A percentile compares a stretch with the other conserved stretches of the same genome.
These are phyloP conservation scores for Myopa tessellatipennis DNA, from an alignment of 2,888 invertebrate genomes.

Conservation along the genomic window DNA sequence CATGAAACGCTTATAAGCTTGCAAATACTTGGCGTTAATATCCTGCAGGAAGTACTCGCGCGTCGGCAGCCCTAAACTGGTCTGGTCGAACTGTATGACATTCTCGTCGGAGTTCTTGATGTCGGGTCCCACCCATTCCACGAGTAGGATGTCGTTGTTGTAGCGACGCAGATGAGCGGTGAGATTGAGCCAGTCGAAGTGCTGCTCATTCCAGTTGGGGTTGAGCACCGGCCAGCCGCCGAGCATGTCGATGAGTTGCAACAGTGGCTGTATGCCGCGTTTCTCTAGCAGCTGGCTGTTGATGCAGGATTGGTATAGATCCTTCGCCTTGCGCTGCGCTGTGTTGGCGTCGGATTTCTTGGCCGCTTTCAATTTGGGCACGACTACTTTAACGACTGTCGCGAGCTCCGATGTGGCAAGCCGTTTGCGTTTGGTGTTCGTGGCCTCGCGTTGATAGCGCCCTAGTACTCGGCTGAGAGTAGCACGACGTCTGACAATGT, in stretches of 20 bases:
- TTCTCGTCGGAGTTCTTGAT: constrained; percentile 92
- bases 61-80: constrained; percentile 80
- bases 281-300: constrained; percentile 79
- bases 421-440: constrained; percentile 56
- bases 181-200: constrained; percentile 79
- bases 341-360: neutral
- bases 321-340: constrained; percentile 81
- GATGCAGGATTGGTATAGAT: constrained; percentile 88
- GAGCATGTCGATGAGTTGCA: constrained; percentile 76
- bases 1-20: constrained; percentile 85
- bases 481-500: constrained; percentile 58
- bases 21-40: constrained; percentile 74
- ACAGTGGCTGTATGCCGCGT: constrained; percentile 78
- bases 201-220: constrained; percentile 73
- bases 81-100: constrained; percentile 91
- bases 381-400: neutral
- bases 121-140: constrained; percentile 92
- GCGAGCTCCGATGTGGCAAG: constrained; percentile 46
- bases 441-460: constrained; percentile 59
- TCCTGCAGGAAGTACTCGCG: constrained; percentile 81
- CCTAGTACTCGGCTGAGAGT: constrained; percentile 55
- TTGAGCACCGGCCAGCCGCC: constrained; percentile 91
- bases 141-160: constrained; percentile 87
- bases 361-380: neutral
- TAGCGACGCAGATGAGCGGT: constrained; percentile 81